Conservation (phyloP, 2,113 vertebrate species). For the Martes martes region DNA sequence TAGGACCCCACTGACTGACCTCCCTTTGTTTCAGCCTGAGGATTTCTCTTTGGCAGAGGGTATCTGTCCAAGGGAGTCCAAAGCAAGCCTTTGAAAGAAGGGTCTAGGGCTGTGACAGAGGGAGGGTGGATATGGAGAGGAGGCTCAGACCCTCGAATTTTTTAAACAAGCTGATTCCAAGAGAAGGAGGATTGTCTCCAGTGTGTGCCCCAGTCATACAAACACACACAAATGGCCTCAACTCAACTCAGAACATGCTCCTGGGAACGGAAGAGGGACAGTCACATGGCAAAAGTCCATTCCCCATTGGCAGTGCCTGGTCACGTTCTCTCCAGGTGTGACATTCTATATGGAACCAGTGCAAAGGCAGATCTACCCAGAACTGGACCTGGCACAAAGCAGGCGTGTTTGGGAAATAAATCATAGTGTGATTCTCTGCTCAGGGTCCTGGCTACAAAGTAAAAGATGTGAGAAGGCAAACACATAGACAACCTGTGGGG, state of each 20-base stretch:
- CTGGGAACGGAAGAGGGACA: not conserved
- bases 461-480: not conserved
- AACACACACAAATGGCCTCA: not conserved
- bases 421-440: not conserved
- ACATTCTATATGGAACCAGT: fast-evolving
- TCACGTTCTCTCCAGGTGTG: not conserved
- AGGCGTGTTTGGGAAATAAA: not conserved
- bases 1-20: too few relatives aligned
- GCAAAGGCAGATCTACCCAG: too few relatives aligned
- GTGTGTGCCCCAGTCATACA: not conserved
- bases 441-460: not conserved
- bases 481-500: fast-evolving
- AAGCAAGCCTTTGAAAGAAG: not conserved
- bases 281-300: not conserved
- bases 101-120: not conserved
- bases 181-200: not conserved
- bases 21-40: not conserved
- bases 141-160: fast-evolving
- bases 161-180: not conserved
- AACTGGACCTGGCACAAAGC: not conserved
- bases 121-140: not conserved
- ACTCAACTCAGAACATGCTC: not conserved
- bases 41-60: not conserved
- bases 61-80: not conserved
- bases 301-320: fast-evolving